Conservation (phyloP, 92 coral and sea anemone species). For the Siderastrea radians region DNA sequence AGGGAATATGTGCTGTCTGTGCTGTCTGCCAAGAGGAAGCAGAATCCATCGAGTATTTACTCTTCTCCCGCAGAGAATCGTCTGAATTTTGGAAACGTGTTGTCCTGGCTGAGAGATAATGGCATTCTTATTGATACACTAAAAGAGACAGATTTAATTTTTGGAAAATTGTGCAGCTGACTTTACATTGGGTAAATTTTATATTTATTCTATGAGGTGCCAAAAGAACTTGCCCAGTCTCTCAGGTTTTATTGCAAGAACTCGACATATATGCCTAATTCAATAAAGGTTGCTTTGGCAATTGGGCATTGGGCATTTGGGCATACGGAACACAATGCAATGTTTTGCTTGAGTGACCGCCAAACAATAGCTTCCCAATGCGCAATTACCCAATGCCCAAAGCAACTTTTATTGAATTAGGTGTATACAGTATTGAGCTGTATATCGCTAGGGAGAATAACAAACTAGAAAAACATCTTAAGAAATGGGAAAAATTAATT, state of each 20-base stretch:
- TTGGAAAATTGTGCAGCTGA: constrained; percentile 6
- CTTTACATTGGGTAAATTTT: constrained; percentile 8
- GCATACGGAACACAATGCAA: no score
- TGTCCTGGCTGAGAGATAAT: constrained; percentile 14
- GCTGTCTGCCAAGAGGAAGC: neutral
- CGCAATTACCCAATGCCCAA: no score
- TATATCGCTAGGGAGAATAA: neutral
- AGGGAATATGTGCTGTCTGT: constrained; percentile 5
- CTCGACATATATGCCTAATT: neutral
- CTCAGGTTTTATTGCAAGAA: neutral
- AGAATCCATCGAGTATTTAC: neutral
- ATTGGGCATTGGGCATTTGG: no score
- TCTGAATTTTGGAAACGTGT: constrained; percentile 5
- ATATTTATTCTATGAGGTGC: constrained; percentile 5
- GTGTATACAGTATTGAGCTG: neutral
- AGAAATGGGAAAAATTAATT: neutral
- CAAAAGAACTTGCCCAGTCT: neutral
- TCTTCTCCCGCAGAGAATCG: neutral
- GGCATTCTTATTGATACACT: neutral
- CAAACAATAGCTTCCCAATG: no score
- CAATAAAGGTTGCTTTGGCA: no score
- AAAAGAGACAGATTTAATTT: constrained; percentile 6
- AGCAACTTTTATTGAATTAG: no score
- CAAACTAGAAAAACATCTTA: neutral
- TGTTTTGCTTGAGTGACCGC: no score